Evolutionary conservation across 2,888 invertebrate species (phyloP).

Genomic region (Eristalis pertinax): DNA sequence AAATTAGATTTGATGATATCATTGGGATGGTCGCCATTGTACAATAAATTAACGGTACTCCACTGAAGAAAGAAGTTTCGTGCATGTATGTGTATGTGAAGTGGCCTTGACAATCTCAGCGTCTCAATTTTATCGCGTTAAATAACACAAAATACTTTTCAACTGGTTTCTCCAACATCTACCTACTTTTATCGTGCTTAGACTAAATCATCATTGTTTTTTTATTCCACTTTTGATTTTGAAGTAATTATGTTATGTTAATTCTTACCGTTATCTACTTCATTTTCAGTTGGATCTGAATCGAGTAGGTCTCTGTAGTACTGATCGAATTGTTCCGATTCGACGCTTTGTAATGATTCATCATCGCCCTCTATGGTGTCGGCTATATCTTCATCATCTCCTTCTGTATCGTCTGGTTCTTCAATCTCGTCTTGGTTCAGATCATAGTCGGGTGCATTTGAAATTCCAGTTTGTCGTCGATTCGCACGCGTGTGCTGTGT

Average conservation of each 20-base stretch:
- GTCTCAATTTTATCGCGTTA: conserved; percentile 1
- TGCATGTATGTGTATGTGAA: neutral
- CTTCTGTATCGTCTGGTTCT: conserved; percentile 75
- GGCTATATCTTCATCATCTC: conserved; percentile 49
- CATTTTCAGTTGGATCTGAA: conserved; percentile 80
- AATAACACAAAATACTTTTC: conserved; percentile 8
- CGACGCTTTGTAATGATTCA: conserved; percentile 86
- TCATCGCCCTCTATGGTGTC: conserved; percentile 79
- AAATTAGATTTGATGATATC: conserved; percentile 46
- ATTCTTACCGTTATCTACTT: conserved; percentile 79
- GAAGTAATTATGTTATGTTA: neutral
- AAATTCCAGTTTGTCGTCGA: conserved; percentile 51
- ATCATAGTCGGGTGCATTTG: conserved; percentile 24
- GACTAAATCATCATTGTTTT: conserved; percentile 1
- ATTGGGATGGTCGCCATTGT: conserved; percentile 18
- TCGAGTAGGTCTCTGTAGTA: conserved; percentile 83
- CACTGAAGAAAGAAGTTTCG: conserved; percentile 2
- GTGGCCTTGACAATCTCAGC: conserved; percentile 45
- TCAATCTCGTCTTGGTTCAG: conserved; percentile 76
- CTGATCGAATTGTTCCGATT: conserved; percentile 87
- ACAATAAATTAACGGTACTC: conserved; percentile 30
- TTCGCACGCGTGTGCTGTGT: conserved; percentile 19
- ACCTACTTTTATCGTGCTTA: neutral
- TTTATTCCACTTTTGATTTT: neutral
- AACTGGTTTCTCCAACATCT: conserved; percentile 39